Base-by-base conservation (phyloP, 2,888 invertebrate species). In the Hermodice carunculata region DNA sequence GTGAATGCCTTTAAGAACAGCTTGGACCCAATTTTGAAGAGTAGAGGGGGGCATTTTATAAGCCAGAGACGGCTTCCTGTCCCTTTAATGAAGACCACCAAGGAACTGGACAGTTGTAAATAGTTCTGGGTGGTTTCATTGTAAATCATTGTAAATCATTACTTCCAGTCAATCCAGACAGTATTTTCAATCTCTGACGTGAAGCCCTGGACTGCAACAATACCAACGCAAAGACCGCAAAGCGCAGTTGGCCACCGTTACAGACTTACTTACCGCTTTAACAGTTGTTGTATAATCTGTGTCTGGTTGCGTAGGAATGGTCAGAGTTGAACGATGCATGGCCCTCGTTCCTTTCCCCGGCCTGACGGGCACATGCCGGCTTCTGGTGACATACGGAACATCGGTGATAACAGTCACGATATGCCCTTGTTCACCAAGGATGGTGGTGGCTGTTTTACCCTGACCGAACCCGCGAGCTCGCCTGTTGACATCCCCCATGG, bases 241-340 rank as follows among this genome's bases (percentile, higher is more conserved):
- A n/a, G n/a, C n/a, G n/a, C 17, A 37, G 40, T 37, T 37, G 17
- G 40, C 11, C 22, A 24, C n/a, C n/a, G 6, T 24, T 11, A 44
- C 19, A 24, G 6, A 6, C 8, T 19, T 19, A 24, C 40, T 42
- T 67, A 82, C 82, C 77, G 76, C 75, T 69, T 78, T 77, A 29
- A 60, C 64, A 14, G 79, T 77, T 22, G 81, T 81, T n/a, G 65
- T 67, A 60, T 76, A 82, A 17, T 64, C 71, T 11, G 74, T 63
- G 22, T 70, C 67, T 1, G 76, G 64, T 4, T 65, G 61, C 74
- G 77, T 81, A 5, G 80, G 79, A 5, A 81, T 68, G 1, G 66
- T 64, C 51, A 81, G 65, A 6, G 81, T 82, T 8, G 77, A 77
- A 49, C 49, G 66, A 57, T 82, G 81, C 81, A 81, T 81, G 8